Evolutionary conservation across 2,888 invertebrate genomes (phyloP), one percentile per base, ranked within the genome.

Genomic region (Rhorus exstirpatorius): DNA sequence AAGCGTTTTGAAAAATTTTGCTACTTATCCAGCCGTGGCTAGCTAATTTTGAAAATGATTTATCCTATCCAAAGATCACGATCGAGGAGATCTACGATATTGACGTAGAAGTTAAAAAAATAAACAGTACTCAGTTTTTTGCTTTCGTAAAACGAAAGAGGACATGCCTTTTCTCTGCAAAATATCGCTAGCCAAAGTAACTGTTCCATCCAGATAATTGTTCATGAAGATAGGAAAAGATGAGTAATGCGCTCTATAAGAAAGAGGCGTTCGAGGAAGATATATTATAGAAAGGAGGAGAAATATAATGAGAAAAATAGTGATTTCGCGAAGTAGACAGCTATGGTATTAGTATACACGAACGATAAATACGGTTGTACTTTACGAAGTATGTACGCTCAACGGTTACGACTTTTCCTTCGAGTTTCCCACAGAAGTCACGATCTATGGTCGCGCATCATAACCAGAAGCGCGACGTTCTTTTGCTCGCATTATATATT

Each of bases 371-470:
- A 68, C 63, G 65, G 60, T 46, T 79, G 55, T 79, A 70, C 74
- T 44, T 74, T 41, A 38, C 44, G 53, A 26, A 51, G 8, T 24
- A 70, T 83, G 72, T 61, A 65, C 60, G 53, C 65, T 61, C 71
- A 82, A 79, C 86, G 86, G 88, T 89, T 89, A 90, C 90, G 89
- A 90, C 89, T n/a, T 88, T 89, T 90, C 86, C 90, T 91, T 89
- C 88, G 88, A 90, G 89, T 92, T 93, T 92, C 92, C 92, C 93
- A 92, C 93, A 92, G 90, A 90, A 92, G 92, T 92, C 92, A 92
- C 90, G 92, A 93, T 93, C 90, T 90, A 91, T 89, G 91, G 92
- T 92, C 91, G 91, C 91, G 91, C 90, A 92, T 92, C 91, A 92
- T 91, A 92, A 90, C 90, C 88, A 88, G 55, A 51, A 68, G 55